phyloP scores from a whole-genome alignment of 2,797 vertebrate genomes.

The Eremophila alpestris region DNA sequence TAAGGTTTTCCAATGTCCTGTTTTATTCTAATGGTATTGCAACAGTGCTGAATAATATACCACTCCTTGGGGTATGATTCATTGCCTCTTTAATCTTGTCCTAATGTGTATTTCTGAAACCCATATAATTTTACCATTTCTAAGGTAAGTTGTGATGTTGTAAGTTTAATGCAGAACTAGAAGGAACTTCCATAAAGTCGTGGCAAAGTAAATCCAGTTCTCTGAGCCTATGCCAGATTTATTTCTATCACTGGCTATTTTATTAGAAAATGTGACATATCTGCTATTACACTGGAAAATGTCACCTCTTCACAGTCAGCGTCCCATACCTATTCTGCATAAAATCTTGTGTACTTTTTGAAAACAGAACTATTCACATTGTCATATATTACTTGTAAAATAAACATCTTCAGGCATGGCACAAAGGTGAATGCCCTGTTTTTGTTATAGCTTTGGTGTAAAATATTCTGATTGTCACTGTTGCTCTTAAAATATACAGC shows the following conservation, averaged over 20 bases:
- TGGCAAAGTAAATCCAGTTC: not conserved
- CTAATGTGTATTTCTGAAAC: not conserved
- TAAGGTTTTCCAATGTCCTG: not conserved
- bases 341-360: not conserved
- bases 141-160: not conserved
- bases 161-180: not conserved
- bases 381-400: not conserved
- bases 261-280: not conserved
- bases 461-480: not conserved
- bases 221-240: not conserved
- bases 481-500: not conserved
- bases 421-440: not conserved
- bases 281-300: not conserved
- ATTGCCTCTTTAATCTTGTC: not conserved
- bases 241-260: not conserved
- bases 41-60: not conserved
- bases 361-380: not conserved
- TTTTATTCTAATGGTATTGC: not conserved
- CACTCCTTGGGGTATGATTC: not conserved
- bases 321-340: not conserved
- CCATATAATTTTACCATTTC: not conserved
- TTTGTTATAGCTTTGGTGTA: not conserved
- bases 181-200: not conserved
- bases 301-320: not conserved
- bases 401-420: not conserved